Conservation (phyloP, 2,797 vertebrate genomes). For the Platalea minor region DNA sequence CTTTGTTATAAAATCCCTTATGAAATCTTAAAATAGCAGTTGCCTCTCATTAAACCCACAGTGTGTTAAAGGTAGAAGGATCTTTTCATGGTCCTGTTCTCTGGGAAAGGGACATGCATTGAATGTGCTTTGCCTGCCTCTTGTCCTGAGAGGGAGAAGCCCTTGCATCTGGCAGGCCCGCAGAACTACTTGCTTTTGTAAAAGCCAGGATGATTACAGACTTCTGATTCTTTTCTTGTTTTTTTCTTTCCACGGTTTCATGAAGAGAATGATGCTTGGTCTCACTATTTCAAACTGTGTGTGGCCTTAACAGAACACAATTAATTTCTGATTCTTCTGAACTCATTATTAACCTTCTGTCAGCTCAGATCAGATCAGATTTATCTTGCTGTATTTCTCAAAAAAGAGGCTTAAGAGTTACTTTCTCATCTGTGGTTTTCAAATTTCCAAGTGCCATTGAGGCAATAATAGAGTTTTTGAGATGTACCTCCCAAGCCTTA, state of each 20-base stretch:
- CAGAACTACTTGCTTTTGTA: constrained; percentile 23
- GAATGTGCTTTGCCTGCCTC: constrained; percentile 32
- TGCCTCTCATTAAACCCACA: constrained; percentile 67
- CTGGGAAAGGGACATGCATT: constrained; percentile 19
- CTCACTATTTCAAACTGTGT: background rate
- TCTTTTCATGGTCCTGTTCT: constrained; percentile 49
- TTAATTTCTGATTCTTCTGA: constrained; percentile 51
- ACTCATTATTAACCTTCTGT: constrained; percentile 54
- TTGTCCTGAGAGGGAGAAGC: constrained; percentile 22
- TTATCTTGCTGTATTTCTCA: background rate
- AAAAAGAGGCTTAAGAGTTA: background rate
- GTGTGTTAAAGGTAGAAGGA: constrained; percentile 42
- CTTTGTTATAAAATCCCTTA: constrained; percentile 50
- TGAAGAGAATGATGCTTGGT: constrained; percentile 7
- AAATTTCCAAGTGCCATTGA: background rate
- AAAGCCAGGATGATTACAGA: constrained; percentile 27
- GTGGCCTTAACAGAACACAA: constrained; percentile 15
- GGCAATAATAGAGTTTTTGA: background rate
- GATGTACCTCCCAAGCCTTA: background rate
- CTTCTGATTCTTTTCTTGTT: background rate
- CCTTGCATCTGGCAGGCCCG: background rate
- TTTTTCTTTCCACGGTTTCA: background rate
- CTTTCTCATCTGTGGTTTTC: background rate
- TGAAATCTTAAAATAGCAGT: constrained; percentile 68
- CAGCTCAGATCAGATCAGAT: background rate